Evolutionary conservation across 1,140 invertebrate species (phyloP), one percentile per base, ranked within the genome.

Genomic region (Drusus annulatus): DNA sequence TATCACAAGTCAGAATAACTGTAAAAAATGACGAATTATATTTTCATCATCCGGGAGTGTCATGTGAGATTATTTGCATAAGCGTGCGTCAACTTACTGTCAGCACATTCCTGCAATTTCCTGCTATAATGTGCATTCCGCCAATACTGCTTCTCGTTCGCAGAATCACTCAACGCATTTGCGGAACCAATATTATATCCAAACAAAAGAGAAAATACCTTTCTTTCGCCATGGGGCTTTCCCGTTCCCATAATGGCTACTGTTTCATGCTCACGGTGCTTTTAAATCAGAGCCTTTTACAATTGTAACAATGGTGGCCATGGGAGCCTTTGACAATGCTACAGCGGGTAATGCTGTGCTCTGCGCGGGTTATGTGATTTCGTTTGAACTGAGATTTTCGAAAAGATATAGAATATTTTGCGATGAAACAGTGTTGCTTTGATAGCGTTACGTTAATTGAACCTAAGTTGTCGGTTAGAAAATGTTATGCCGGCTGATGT

Each of bases 181-280:
- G 56, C 56, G 56, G 56, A 60, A 60, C 21, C 36, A 45, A 45
- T n/a, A 10, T 13, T 60, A 15, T 21, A 28, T n/a, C 13, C 23
- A 60, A 60, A 60, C 56, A 60, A 60, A 60, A 60, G 56, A 60
- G 56, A 60, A 60, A 60, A 60, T 60, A 60, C 19, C 2, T 60
- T 60, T 60, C 56, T 60, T 60, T 60, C 56, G 23, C 56, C 56
- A 60, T 60, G 7, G 19, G 8, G 6, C 17, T 23, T 60, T 60
- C 56, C 15, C 23, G 19, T 60, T 60, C 56, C 56, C 56, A 60
- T 60, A 23, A 60, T 10, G 56, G 1, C 36, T 60, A 19, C 17
- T 60, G 56, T 60, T 60, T 13, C 56, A 19, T 60, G 17, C 8
- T 2, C 16, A 60, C 56, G 19, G 23, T 60, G 56, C 17, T 19